phyloP scores from a whole-genome alignment of 2,888 invertebrate genomes.

The Gasteruption jaculator region DNA sequence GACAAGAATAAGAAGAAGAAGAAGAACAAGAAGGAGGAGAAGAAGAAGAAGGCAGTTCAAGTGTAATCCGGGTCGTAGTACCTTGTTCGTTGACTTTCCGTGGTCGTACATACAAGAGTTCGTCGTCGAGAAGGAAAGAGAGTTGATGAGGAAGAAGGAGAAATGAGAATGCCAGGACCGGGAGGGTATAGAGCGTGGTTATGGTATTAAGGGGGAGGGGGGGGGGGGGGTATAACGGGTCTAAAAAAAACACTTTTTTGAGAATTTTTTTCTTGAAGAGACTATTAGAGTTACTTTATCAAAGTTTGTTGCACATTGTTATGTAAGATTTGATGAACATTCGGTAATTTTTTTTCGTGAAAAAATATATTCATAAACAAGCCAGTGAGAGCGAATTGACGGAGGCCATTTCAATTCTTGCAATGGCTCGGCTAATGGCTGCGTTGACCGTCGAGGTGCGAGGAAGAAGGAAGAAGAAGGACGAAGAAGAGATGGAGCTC shows the following conservation, averaged over 20 bases:
- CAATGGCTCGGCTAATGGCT: too few species aligned
- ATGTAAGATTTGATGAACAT: too few species aligned
- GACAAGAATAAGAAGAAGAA: slow-evolving; percentile 17
- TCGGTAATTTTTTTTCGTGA: too few species aligned
- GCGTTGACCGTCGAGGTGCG: too few species aligned
- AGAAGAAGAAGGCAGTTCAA: slow-evolving; percentile 17
- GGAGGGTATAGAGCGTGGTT: slow-evolving; percentile 18
- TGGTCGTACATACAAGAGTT: slow-evolving; percentile 27
- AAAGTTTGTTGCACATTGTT: too few species aligned
- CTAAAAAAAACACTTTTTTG: too few species aligned
- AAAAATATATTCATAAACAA: too few species aligned
- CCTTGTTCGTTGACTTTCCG: slow-evolving; percentile 41
- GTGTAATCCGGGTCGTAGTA: slow-evolving; percentile 39
- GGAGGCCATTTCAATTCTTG: too few species aligned
- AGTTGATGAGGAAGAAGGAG: slow-evolving; percentile 8
- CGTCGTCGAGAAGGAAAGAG: background rate
- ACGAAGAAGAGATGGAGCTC: slow-evolving; percentile 2
- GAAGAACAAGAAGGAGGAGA: background rate
- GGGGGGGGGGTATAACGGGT: background rate
- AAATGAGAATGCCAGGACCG: slow-evolving; percentile 12
- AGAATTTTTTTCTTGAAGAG: too few species aligned
- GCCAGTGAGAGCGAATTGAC: too few species aligned
- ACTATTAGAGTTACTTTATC: too few species aligned
- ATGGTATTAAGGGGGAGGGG: background rate
- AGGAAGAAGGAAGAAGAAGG: slow-evolving; percentile 22